Base-by-base conservation (phyloP, 1,140 invertebrate species). In the Drosophila obscura region DNA sequence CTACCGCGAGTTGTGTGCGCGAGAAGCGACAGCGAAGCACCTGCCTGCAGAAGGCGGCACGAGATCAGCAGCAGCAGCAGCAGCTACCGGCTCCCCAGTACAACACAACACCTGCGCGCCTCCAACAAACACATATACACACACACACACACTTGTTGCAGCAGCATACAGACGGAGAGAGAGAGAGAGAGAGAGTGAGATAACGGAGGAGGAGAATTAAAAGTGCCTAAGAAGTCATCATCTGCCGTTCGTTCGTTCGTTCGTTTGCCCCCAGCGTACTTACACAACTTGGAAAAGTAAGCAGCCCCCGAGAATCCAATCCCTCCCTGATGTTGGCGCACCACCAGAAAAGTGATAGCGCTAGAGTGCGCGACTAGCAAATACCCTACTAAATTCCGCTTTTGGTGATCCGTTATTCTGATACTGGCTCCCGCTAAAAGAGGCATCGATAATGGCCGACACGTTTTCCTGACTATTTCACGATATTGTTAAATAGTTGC, bases 81-180 rank as follows among this genome's bases (percentile, higher is more conserved):
- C 26, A 46, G 67, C 71, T 63, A 74, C 50, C 77, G 69, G 73
- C 65, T 66, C 58, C 53, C 68, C 46, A 59, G 56, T 64, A 56
- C 56, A 53, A 55, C 46, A 85, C 46, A 52, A 55, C 46, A 85
- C 44, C 49, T 43, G 71, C 55, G 74, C 46, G 44, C 44, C 50
- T 0, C 5, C 56, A 56, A 44, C 41, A 43, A 59, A 26, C 43
- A 39, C 79, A 63, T 63, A 69, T 43, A 28, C 22, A 65, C 49
- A 56, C 65, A 73, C 51, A 43, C 31, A 62, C 73, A 75, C 80
- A 85, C 80, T 82, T 82, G 80, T 81, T 81, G 79, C 68, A 77
- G 80, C 76, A 61, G 77, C 1, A 39, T 13, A 39, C 35, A 80
- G 72, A 52, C 39, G 44, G 13, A 39, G 31, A 48, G 31, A 48